phyloP scores from a whole-genome alignment of 2,113 vertebrate genomes.

The Pseudolaguvia tuberculata region DNA sequence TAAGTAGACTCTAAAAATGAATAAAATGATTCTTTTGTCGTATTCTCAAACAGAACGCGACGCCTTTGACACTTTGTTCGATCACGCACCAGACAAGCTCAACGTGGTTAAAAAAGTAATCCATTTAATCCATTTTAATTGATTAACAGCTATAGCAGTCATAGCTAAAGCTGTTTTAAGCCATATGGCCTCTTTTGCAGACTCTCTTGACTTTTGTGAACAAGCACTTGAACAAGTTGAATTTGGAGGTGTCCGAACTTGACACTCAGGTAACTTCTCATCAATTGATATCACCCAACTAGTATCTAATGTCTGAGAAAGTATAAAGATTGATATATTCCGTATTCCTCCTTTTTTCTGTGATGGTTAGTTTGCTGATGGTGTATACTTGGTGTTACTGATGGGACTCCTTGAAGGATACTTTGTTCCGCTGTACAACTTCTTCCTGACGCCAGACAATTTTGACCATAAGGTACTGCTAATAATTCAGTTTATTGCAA shows the following conservation, averaged over 20 bases:
- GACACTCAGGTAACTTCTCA: constrained; percentile 77
- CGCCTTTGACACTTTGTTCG: constrained; percentile 84
- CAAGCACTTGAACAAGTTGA: constrained; percentile 85
- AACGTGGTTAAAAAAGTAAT: constrained; percentile 86
- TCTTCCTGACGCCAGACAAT: constrained; percentile 84
- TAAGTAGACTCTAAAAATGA: too few species aligned
- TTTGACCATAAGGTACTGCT: constrained; percentile 83
- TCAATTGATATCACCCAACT: not conserved
- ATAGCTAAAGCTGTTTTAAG: not conserved
- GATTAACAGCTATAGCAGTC: not conserved
- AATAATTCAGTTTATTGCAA: not conserved
- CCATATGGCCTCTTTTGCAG: constrained; percentile 59
- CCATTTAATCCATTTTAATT: not conserved
- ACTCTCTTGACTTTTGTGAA: constrained; percentile 87
- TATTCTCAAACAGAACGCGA: constrained; percentile 71
- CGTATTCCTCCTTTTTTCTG: not conserved
- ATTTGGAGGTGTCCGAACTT: constrained; percentile 83
- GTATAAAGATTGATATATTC: not conserved
- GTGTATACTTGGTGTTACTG: constrained; percentile 81
- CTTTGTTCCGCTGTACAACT: constrained; percentile 83
- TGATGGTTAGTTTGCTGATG: constrained; percentile 78
- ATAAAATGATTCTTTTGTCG: not conserved
- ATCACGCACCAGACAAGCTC: constrained; percentile 85
- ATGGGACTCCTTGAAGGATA: constrained; percentile 86
- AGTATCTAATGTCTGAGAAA: not conserved